Conservation (phyloP, 2,888 invertebrate genomes). For the Agriopis leucophaearia region DNA sequence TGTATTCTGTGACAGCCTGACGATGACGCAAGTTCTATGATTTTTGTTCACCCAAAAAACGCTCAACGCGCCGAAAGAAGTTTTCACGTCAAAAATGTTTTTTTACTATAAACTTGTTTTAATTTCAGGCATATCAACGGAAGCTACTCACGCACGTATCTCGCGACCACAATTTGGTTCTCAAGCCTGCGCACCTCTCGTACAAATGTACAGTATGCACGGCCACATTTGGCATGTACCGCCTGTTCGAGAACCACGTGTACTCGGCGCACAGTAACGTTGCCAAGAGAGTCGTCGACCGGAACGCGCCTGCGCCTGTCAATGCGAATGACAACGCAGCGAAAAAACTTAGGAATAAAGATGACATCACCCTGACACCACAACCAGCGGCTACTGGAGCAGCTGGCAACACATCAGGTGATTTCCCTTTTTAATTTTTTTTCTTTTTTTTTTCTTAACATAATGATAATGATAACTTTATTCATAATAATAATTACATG, state of each 20-base stretch:
- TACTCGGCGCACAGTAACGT: constrained; percentile 97
- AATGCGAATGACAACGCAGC: constrained; percentile 62
- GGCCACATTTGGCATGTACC: constrained; percentile 98
- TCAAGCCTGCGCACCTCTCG: constrained; percentile 96
- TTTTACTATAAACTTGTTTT: neutral
- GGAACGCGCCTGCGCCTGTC: constrained; percentile 61
- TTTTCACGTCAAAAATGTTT: no score
- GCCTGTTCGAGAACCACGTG: constrained; percentile 97
- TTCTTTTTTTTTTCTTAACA: no score
- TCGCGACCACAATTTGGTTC: constrained; percentile 95
- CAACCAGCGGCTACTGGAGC: constrained; percentile 87
- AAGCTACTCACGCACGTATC: constrained; percentile 96
- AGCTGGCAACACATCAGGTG: constrained; percentile 68
- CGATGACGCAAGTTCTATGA: no score
- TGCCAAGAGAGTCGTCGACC: constrained; percentile 89
- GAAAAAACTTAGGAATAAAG: constrained; percentile 92
- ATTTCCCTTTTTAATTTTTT: constrained; percentile 6
- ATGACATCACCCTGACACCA: constrained; percentile 93
- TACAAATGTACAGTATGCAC: constrained; percentile 98
- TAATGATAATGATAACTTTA: no score
- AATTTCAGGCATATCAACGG: constrained; percentile 95
- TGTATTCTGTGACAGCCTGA: no score
- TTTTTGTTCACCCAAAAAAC: no score
- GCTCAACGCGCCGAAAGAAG: no score
- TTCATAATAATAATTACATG: no score